These are phyloP conservation scores for Equus przewalskii DNA, from an alignment of 2,113 vertebrate species.

Conservation along the genomic window DNA sequence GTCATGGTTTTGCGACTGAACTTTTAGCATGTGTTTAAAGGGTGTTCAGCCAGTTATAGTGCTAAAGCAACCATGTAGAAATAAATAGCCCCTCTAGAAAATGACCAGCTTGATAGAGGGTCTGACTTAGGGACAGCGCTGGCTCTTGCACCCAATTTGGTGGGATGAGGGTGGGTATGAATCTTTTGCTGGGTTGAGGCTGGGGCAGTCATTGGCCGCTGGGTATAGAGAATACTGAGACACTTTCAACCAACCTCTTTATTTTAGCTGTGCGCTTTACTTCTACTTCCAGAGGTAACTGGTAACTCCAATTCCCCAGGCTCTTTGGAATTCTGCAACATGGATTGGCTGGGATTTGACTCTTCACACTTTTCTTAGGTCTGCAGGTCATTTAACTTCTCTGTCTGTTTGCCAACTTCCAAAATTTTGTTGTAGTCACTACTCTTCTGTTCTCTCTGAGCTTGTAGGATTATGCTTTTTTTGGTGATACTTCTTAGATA, in stretches of 20 bases:
- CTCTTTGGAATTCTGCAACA: neutral
- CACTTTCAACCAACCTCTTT: neutral
- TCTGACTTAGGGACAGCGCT: neutral
- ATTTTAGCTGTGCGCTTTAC: neutral
- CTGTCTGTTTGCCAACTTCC: neutral
- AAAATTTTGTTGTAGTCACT: neutral
- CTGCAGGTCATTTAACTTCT: constrained; percentile 1
- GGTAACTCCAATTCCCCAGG: neutral
- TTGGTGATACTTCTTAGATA: neutral
- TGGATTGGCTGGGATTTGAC: neutral
- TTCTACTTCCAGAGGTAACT: neutral
- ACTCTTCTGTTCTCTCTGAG: neutral
- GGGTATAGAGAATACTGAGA: neutral
- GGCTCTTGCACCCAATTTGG: neutral
- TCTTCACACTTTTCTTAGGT: neutral
- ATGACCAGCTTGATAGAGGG: neutral
- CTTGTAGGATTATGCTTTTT: constrained; percentile 1
- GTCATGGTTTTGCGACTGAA: constrained; percentile 21
- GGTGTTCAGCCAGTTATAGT: constrained; percentile 9
- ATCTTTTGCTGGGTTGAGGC: neutral
- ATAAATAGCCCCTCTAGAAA: constrained; percentile 15
- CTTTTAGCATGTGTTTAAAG: constrained; percentile 64
- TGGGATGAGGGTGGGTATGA: neutral
- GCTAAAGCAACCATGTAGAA: constrained; percentile 27
- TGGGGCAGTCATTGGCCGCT: neutral